Percentiles rank a stretch among this genome's conserved stretches.
phyloP scores from a whole-genome alignment of 1,140 invertebrate species.

The Varroa destructor region DNA sequence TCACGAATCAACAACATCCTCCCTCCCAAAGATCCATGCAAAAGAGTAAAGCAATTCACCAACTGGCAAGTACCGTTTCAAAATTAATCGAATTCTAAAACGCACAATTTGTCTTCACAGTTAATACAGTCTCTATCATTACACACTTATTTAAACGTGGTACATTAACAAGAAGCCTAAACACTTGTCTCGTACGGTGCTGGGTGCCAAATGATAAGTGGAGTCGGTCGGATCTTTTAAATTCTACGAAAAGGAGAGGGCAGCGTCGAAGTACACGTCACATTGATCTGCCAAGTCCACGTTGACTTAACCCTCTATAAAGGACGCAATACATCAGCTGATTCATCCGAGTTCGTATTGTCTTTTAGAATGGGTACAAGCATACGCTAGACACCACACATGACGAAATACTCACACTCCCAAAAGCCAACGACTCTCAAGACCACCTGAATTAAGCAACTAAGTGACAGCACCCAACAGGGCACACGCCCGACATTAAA shows the following conservation, averaged over 20 bases:
- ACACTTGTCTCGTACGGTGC: neutral
- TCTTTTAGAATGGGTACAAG: neutral
- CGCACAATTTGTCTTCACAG: neutral
- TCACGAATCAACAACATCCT: no score
- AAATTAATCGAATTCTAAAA: no score
- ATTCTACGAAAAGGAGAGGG: neutral
- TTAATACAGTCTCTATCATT: neutral
- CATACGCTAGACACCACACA: neutral
- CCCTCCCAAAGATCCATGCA: no score
- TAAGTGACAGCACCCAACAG: neutral
- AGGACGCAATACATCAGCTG: slow-evolving; percentile 4
- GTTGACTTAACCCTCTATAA: slow-evolving; percentile 1
- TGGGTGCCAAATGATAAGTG: slow-evolving; percentile 3
- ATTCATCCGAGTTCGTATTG: neutral
- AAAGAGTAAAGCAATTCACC: no score
- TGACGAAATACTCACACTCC: neutral
- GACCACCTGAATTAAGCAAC: neutral
- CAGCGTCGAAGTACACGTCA: slow-evolving; percentile 26
- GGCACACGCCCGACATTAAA: no score
- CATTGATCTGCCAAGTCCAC: slow-evolving; percentile 21
- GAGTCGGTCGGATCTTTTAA: neutral
- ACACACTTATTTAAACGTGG: neutral
- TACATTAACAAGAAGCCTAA: neutral
- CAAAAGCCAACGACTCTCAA: neutral
- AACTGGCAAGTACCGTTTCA: no score